These are phyloP conservation scores for Zoanthus gigantus DNA, from an alignment of 92 coral and sea anemone genomes.

Conservation along the genomic window DNA sequence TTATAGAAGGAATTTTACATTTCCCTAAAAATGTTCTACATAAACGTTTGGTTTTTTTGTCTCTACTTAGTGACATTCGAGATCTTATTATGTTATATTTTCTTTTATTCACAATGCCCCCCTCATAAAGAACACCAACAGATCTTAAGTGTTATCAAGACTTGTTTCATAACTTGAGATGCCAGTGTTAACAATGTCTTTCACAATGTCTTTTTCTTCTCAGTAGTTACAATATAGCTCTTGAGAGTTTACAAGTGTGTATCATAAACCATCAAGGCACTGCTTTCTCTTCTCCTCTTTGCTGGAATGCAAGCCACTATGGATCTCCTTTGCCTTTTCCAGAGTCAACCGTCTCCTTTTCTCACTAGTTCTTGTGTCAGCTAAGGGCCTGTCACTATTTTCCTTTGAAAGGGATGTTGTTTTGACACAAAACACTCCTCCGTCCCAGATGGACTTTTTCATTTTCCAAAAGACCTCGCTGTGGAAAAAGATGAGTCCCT, in stretches of 20 bases:
- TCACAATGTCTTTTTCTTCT: conserved; percentile 13
- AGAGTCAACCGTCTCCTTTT: conserved; percentile 2
- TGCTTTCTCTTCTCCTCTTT: conserved; percentile 18
- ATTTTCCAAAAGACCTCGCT: conserved; percentile 1
- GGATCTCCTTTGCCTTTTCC: conserved; percentile 11
- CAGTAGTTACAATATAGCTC: conserved; percentile 1
- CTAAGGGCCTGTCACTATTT: conserved; percentile 5
- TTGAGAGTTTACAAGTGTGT: conserved; percentile 22
- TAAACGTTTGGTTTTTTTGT: conserved; percentile 31
- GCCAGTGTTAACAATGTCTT: conserved; percentile 47
- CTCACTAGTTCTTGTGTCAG: conserved; percentile 7
- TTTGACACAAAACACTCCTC: conserved; percentile 8
- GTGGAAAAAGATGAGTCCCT: conserved; percentile 8
- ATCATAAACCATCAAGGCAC: conserved; percentile 29
- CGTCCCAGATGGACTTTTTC: conserved; percentile 4
- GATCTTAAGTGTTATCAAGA: conserved; percentile 45
- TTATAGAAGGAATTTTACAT: conserved; percentile 50
- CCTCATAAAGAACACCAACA: conserved; percentile 58
- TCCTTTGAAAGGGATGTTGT: conserved; percentile 14
- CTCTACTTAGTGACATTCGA: conserved; percentile 37
- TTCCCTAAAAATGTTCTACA: conserved; percentile 28
- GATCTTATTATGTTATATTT: conserved; percentile 53
- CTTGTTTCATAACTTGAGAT: conserved; percentile 45
- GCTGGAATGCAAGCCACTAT: conserved; percentile 23
- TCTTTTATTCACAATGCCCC: conserved; percentile 59